Evolutionary conservation across 1,140 invertebrate species (phyloP).

Genomic region (Ips typographus): DNA sequence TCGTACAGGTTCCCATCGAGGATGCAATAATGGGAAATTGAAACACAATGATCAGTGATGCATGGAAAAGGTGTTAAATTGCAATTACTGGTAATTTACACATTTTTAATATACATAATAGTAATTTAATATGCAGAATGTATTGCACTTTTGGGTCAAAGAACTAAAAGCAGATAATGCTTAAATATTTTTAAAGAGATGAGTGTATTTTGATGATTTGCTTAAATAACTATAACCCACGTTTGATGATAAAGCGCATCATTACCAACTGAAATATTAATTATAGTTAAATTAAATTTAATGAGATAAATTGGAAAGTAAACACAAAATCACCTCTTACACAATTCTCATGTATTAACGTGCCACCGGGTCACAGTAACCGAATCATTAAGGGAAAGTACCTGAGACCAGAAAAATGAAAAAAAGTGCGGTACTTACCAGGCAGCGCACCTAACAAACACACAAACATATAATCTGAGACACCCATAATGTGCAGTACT

Average conservation of each 20-base stretch:
- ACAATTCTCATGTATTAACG: too few relatives aligned
- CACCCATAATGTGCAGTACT: constrained; percentile 39
- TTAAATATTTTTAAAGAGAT: background rate
- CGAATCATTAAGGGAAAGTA: constrained; percentile 16
- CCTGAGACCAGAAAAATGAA: too few relatives aligned
- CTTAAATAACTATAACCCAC: background rate
- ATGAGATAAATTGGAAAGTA: too few relatives aligned
- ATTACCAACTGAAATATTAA: too few relatives aligned
- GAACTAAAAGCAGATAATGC: too few relatives aligned
- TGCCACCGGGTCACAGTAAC: background rate
- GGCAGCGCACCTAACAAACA: constrained; percentile 46
- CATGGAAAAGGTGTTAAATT: background rate
- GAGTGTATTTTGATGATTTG: background rate
- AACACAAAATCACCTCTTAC: too few relatives aligned
- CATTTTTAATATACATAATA: background rate
- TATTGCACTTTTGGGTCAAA: background rate
- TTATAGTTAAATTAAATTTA: too few relatives aligned
- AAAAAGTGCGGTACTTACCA: constrained; percentile 36
- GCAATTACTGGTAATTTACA: background rate
- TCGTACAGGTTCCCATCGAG: constrained; percentile 2
- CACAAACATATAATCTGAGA: constrained; percentile 45
- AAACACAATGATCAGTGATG: constrained; percentile 13
- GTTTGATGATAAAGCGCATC: too few relatives aligned
- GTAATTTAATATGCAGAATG: constrained; percentile 1
- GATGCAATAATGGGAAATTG: constrained; percentile 17